Evolutionary conservation across 2,113 vertebrate genomes (phyloP).

Genomic region (Hirundichthys speculiger): DNA sequence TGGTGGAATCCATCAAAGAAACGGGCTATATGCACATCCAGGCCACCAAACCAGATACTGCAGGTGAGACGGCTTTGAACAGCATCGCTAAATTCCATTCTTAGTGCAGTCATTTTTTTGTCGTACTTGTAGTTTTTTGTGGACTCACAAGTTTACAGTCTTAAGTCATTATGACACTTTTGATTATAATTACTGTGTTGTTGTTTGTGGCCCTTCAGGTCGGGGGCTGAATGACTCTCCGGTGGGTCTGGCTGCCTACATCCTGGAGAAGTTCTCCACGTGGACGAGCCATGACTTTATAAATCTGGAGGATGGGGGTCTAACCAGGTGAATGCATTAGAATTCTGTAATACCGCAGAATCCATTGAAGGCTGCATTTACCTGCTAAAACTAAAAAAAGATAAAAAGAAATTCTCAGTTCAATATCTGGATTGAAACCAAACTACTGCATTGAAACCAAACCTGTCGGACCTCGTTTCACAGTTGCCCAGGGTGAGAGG

Average conservation of each 20-base stretch:
- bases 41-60: constrained; percentile 90
- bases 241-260: constrained; percentile 87
- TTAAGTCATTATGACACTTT: background rate
- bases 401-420: too few relatives aligned
- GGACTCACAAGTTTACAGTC: background rate
- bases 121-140: background rate
- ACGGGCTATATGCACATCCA: constrained; percentile 91
- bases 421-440: too few relatives aligned
- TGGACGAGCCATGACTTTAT: constrained; percentile 85
- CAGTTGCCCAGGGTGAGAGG: too few relatives aligned
- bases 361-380: too few relatives aligned
- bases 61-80: constrained; percentile 72
- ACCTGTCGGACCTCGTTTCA: too few relatives aligned
- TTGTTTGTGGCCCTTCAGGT: constrained; percentile 64
- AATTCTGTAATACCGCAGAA: background rate
- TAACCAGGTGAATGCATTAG: constrained; percentile 70
- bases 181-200: background rate
- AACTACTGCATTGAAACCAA: too few relatives aligned
- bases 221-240: constrained; percentile 89
- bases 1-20: constrained; percentile 77
- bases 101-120: too few relatives aligned
- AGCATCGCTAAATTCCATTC: too few relatives aligned
- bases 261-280: constrained; percentile 91
- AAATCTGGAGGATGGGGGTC: constrained; percentile 82
- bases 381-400: too few relatives aligned